Evolutionary conservation across 2,888 invertebrate species (phyloP).

Genomic region (Rhagophthalmus giganteus): DNA sequence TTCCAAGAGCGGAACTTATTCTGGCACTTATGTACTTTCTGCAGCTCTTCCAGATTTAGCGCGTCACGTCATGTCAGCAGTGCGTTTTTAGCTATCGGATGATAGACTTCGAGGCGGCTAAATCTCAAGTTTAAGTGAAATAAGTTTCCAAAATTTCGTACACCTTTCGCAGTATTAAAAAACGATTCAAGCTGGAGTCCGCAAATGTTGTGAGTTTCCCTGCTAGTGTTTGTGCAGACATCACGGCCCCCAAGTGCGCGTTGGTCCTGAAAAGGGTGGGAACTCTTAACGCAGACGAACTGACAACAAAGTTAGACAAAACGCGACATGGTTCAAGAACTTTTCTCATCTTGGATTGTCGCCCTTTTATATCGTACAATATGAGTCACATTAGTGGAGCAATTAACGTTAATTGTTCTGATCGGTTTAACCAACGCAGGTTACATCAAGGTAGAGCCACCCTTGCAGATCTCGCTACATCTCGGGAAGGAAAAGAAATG

Average conservation of each 20-base stretch:
- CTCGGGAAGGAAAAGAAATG: conserved; percentile 65
- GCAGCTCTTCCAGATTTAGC: conserved; percentile 55
- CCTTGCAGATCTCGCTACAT: conserved; percentile 67
- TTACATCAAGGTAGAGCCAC: conserved; percentile 68
- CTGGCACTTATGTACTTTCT: conserved; percentile 46
- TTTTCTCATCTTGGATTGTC: conserved; percentile 65
- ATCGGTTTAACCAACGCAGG: conserved; percentile 68
- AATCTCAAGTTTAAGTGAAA: conserved; percentile 62
- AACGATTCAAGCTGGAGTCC: conserved; percentile 61
- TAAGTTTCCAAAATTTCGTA: conserved; percentile 54
- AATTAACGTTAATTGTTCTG: conserved; percentile 72
- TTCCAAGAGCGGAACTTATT: not conserved
- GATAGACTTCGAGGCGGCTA: conserved; percentile 60
- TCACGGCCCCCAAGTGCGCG: conserved; percentile 58
- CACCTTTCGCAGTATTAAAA: conserved; percentile 52
- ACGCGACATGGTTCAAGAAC: conserved; percentile 42
- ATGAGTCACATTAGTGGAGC: conserved; percentile 69
- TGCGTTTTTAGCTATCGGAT: conserved; percentile 57
- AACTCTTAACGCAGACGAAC: conserved; percentile 58
- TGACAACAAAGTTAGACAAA: conserved; percentile 56
- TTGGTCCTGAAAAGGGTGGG: conserved; percentile 59
- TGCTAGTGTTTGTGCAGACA: conserved; percentile 61
- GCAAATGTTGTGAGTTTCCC: conserved; percentile 55
- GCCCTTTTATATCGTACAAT: conserved; percentile 72
- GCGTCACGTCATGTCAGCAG: conserved; percentile 58